These are phyloP conservation scores for Gymnopithys bicolor DNA, from an alignment of 2,797 vertebrate genomes.

Conservation along the genomic window DNA sequence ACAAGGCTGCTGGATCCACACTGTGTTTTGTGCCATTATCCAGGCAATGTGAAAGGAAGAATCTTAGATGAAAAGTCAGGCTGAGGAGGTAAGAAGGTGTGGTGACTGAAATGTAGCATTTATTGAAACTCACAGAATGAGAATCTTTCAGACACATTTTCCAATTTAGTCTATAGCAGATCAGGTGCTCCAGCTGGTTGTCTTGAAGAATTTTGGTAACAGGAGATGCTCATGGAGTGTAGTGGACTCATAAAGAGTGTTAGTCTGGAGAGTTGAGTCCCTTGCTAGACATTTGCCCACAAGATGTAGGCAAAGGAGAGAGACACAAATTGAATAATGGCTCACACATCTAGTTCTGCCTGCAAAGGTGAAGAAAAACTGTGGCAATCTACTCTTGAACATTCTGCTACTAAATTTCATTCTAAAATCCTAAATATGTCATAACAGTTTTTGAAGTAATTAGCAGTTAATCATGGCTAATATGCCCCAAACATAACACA, in stretches of 20 bases:
- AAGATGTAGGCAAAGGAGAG: background rate
- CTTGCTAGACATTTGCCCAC: background rate
- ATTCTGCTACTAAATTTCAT: background rate
- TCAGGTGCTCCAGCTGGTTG: background rate
- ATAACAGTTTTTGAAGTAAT: background rate
- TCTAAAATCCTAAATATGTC: background rate
- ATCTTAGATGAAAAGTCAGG: background rate
- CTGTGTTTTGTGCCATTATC: background rate
- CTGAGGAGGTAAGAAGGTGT: background rate
- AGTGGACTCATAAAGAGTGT: background rate
- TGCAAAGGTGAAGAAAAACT: background rate
- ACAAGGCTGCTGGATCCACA: background rate
- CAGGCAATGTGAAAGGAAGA: background rate
- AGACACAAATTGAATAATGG: background rate
- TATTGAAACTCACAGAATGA: background rate
- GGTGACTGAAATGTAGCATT: background rate
- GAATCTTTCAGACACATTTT: background rate
- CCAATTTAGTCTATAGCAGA: background rate
- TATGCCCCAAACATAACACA: background rate
- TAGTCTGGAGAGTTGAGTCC: background rate
- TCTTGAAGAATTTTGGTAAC: background rate
- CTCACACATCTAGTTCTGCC: background rate
- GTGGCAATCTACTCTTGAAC: background rate
- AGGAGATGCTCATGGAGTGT: background rate
- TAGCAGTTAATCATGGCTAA: background rate